Conservation (phyloP, 2,113 vertebrate species). For the Carassius carassius region DNA sequence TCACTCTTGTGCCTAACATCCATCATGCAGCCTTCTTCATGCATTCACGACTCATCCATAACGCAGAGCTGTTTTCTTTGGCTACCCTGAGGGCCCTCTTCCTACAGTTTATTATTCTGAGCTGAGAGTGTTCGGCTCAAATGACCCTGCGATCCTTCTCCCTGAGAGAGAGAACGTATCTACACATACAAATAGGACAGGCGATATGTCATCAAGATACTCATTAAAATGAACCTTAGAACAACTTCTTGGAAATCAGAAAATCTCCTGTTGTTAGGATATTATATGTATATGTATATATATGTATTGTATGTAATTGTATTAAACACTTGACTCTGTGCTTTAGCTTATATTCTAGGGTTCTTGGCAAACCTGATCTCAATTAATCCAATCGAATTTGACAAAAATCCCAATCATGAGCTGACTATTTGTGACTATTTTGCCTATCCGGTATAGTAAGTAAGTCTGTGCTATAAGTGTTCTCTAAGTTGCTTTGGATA, state of each 20-base stretch:
- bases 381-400: not conserved
- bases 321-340: not conserved
- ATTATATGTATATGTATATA: no score
- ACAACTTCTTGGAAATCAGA: not conserved
- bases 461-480: not conserved
- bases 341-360: not conserved
- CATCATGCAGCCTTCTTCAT: conserved; percentile 23
- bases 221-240: not conserved
- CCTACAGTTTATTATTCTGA: conserved; percentile 48
- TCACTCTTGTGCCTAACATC: not conserved
- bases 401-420: no score
- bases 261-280: not conserved
- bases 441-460: not conserved
- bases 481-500: not conserved
- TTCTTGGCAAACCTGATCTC: not conserved
- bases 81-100: conserved; percentile 35
- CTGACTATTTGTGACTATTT: not conserved
- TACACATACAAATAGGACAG: conserved; percentile 24
- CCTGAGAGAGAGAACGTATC: not conserved
- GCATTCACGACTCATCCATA: conserved; percentile 45
- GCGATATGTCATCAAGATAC: not conserved
- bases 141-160: conserved; percentile 9
- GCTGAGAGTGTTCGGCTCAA: conserved; percentile 44
- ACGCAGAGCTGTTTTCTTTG: conserved; percentile 53
- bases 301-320: not conserved